Evolutionary conservation across 2,888 invertebrate species (phyloP).

Genomic region (Hoplodrina ambigua): DNA sequence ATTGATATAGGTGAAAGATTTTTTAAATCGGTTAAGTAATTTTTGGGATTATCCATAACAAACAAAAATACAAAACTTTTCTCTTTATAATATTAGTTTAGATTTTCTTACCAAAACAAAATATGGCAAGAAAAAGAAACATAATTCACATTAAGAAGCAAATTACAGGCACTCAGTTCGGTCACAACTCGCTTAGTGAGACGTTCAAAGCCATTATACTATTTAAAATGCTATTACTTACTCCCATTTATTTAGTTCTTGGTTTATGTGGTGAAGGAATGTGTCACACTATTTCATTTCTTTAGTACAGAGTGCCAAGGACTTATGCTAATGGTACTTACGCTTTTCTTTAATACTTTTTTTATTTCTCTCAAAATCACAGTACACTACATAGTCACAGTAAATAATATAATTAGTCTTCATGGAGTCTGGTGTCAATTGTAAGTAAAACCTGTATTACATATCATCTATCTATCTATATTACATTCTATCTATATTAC

Average conservation of each 20-base stretch:
- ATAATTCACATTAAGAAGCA: conserved; percentile 7
- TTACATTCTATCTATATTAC: too few species aligned
- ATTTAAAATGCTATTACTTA: conserved; percentile 53
- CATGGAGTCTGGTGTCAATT: too few species aligned
- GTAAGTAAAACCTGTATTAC: too few species aligned
- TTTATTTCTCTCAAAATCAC: too few species aligned
- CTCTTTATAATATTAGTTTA: too few species aligned
- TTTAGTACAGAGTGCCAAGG: background rate
- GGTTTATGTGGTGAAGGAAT: conserved; percentile 42
- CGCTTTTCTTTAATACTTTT: too few species aligned
- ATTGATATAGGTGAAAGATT: too few species aligned
- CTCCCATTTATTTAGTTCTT: conserved; percentile 52
- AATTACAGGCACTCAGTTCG: conserved; percentile 26
- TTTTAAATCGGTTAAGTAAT: too few species aligned
- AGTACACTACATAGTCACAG: too few species aligned
- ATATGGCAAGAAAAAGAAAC: conserved; percentile 4
- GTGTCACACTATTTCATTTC: conserved; percentile 47
- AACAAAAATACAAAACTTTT: background rate
- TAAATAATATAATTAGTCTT: too few species aligned
- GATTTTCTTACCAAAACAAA: conserved; percentile 16
- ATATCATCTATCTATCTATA: too few species aligned
- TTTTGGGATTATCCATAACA: too few species aligned
- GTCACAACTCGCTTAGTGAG: conserved; percentile 38
- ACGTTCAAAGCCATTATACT: conserved; percentile 47
- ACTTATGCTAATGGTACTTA: background rate